phyloP scores from a whole-genome alignment of 1,140 invertebrate species.

The Bombus superbus region DNA sequence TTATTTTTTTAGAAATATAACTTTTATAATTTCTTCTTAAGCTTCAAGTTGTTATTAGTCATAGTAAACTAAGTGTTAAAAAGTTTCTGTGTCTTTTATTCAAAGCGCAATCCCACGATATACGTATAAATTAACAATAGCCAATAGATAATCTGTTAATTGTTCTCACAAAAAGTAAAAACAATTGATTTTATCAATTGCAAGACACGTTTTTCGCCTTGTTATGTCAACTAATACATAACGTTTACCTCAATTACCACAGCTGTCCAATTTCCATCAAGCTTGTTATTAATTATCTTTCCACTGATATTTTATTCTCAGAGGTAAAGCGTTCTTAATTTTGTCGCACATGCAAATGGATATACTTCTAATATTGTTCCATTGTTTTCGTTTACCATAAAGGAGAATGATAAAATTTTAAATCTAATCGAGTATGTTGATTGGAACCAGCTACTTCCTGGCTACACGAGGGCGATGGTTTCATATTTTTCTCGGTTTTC shows the following conservation, averaged over 20 bases:
- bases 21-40: not conserved
- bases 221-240: not conserved
- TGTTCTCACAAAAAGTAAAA: not conserved
- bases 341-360: constrained; percentile 7
- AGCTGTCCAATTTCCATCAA: not conserved
- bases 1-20: not conserved
- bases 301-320: not conserved
- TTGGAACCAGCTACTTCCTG: constrained; percentile 73
- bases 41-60: not conserved
- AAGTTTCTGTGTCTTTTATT: not conserved
- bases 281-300: not conserved
- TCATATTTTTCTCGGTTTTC: constrained; percentile 64
- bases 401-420: constrained; percentile 82
- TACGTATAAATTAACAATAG: not conserved
- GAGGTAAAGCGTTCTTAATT: not conserved
- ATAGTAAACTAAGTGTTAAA: not conserved
- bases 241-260: not conserved
- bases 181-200: not conserved
- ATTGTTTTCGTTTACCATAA: constrained; percentile 75
- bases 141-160: not conserved
- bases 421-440: constrained; percentile 76
- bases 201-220: not conserved
- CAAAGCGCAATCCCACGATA: not conserved
- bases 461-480: constrained; percentile 75
- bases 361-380: not conserved